A percentile compares a stretch with the other conserved stretches of the same genome.
These are phyloP conservation scores for Harpalus rubripes DNA, from an alignment of 2,888 invertebrate genomes.

Conservation along the genomic window DNA sequence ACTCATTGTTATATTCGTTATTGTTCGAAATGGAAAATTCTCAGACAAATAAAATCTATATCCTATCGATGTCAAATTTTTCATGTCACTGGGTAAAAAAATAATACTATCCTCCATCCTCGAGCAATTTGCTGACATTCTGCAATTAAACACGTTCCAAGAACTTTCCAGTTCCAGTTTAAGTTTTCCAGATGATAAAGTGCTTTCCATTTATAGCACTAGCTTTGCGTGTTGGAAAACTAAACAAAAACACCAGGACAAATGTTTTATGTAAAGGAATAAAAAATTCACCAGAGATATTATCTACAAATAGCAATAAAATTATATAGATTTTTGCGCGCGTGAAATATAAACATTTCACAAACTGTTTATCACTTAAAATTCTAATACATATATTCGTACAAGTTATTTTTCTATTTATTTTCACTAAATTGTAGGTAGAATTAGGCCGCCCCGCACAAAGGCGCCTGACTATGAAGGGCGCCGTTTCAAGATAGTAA, in stretches of 20 bases:
- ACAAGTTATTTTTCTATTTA: too few species aligned
- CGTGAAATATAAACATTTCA: too few species aligned
- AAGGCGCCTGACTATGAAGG: too few species aligned
- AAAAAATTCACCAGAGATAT: background rate
- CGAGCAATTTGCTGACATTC: background rate
- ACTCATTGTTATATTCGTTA: too few species aligned
- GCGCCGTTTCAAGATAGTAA: too few species aligned
- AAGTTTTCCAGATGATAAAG: slow-evolving; percentile 25
- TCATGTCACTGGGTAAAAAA: background rate
- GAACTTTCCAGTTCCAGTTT: background rate
- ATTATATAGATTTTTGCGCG: background rate
- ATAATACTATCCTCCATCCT: background rate
- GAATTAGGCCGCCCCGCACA: too few species aligned
- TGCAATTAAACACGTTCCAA: slow-evolving; percentile 7
- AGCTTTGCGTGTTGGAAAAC: slow-evolving; percentile 1
- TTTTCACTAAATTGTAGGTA: too few species aligned
- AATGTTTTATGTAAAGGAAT: slow-evolving; percentile 14
- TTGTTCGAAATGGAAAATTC: background rate
- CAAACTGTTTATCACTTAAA: too few species aligned
- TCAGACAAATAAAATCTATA: background rate
- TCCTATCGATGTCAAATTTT: background rate
- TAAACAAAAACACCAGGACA: background rate
- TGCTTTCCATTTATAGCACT: slow-evolving; percentile 21
- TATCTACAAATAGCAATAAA: background rate
- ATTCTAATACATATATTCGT: too few species aligned